phyloP scores from a whole-genome alignment of 1,140 invertebrate genomes.

The Solen grandis region DNA sequence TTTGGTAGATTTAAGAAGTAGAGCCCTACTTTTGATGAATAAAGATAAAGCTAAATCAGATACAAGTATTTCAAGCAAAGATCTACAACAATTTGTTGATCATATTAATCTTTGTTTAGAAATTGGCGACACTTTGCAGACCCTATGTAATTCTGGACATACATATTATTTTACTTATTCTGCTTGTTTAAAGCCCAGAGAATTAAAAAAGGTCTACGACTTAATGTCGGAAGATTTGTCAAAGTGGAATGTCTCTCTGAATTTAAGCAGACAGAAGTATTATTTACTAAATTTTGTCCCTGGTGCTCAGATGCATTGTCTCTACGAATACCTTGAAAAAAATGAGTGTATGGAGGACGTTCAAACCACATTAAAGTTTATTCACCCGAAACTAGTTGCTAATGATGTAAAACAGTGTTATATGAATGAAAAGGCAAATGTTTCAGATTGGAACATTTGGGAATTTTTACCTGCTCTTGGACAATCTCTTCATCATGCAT shows the following conservation, averaged over 20 bases:
- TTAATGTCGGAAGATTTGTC: not conserved
- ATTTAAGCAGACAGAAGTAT: constrained; percentile 21
- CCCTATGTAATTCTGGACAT: constrained; percentile 59
- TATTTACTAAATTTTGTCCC: constrained; percentile 64
- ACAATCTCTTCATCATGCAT: too few relatives aligned
- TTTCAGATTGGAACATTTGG: not conserved
- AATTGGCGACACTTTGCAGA: constrained; percentile 35
- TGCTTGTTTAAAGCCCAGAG: too few relatives aligned
- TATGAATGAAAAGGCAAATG: not conserved
- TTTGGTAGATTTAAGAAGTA: constrained; percentile 64
- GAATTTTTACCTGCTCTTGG: too few relatives aligned
- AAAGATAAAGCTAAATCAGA: constrained; percentile 40
- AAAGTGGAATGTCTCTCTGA: constrained; percentile 48
- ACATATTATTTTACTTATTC: constrained; percentile 28
- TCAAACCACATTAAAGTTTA: constrained; percentile 34
- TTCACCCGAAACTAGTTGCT: too few relatives aligned
- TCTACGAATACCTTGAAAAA: constrained; percentile 49
- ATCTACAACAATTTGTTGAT: constrained; percentile 56
- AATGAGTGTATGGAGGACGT: constrained; percentile 1
- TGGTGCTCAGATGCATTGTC: constrained; percentile 53
- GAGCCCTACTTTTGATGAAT: constrained; percentile 63
- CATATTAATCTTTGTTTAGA: constrained; percentile 54
- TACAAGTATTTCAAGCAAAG: not conserved
- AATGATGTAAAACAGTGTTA: not conserved
- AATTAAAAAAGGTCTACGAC: constrained; percentile 25